Evolutionary conservation across 2,888 invertebrate species (phyloP).

Genomic region (Euplagia quadripunctaria): DNA sequence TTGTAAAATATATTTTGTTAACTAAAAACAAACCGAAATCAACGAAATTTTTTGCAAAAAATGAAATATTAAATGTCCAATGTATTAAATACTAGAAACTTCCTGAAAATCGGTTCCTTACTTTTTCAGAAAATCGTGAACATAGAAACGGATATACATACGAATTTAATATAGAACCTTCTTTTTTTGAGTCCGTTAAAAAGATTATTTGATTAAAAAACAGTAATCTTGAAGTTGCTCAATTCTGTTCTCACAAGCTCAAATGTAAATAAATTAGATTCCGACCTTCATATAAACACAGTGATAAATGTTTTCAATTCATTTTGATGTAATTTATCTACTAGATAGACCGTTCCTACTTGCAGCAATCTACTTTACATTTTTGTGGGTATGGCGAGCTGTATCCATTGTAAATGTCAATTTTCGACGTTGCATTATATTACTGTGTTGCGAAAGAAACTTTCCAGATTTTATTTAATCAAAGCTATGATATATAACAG

Average conservation of each 20-base stretch:
- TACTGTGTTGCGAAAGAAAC: background rate
- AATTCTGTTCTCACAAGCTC: background rate
- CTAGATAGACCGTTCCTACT: background rate
- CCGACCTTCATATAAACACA: background rate
- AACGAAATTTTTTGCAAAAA: too few species aligned
- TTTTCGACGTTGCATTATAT: background rate
- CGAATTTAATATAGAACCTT: too few species aligned
- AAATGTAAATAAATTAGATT: background rate
- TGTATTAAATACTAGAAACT: too few species aligned
- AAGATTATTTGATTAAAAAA: background rate
- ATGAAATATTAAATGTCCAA: too few species aligned
- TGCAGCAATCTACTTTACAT: slow-evolving; percentile 1
- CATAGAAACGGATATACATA: too few species aligned
- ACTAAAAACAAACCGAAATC: too few species aligned
- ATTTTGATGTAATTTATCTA: background rate
- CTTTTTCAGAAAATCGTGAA: too few species aligned
- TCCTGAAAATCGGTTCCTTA: too few species aligned
- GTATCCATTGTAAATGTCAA: background rate
- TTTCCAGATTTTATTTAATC: background rate
- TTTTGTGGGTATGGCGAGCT: background rate
- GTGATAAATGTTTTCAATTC: background rate
- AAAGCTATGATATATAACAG: background rate
- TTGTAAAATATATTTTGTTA: too few species aligned
- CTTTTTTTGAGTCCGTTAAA: background rate
- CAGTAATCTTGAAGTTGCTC: background rate